Evolutionary conservation across 2,797 vertebrate genomes (phyloP), one percentile per base, ranked within the genome.

Genomic region (Poecilia wingei): DNA sequence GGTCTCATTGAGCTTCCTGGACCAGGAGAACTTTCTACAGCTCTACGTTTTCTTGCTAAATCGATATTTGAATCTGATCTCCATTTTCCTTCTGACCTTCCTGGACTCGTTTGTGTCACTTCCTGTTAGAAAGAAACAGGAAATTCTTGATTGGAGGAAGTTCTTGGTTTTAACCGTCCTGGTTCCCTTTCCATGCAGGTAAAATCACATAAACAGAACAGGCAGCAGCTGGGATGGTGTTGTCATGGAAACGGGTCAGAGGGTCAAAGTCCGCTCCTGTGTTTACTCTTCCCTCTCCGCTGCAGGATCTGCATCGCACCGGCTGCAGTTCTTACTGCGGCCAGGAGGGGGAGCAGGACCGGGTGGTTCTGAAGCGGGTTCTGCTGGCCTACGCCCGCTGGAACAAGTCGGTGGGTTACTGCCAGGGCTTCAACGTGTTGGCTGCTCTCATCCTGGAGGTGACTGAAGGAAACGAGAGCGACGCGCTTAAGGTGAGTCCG

Each of bases 271-370:
- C 86, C 74, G 36, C 0, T 57, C 74, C 9, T 25, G 45, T 5
- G 49, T 72, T 53, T 3, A 25, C 22, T 45, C 13, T 5, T 31
- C 20, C 3, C 36, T 16, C 33, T 57, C 0, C 3, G 20, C 49
- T 25, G 1, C 84, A 99, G 98, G 98, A 99, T 91, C 96, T 99
- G 72, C 98, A 99, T 93, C 96, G 98, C 86, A 99, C 98, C 0
- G 98, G 98, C 82, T 99, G 97, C 91, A 99, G 98, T 82, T 99
- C 98, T 9, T 99, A 99, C 87, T 98, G 98, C 64, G 98, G 98
- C 84, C 98, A 99, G 88, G 98, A 99, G 92, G 97, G 97, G 36
- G 98, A 99, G 94, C 97, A 97, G 92, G 98, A 99, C 94, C 88
- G 98, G 78, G 98, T 99, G 78, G 97, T 99, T 64, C 81, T 99